phyloP scores from a whole-genome alignment of 2,888 invertebrate species.

The Lepidocyrtoides sp. region DNA sequence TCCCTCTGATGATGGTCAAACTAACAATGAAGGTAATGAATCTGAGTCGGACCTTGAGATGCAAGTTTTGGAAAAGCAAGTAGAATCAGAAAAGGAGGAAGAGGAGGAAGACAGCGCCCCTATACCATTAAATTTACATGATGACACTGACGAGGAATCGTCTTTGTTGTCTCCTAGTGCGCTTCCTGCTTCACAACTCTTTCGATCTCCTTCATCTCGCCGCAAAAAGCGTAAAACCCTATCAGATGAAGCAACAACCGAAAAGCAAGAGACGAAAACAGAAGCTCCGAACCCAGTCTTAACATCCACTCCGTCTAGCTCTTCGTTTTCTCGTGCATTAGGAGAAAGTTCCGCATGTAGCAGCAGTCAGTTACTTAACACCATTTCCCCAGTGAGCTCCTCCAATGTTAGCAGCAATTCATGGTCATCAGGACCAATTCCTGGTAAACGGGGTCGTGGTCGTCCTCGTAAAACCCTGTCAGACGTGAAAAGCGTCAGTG shows the following conservation, averaged over 20 bases:
- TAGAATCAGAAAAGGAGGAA: constrained; percentile 38
- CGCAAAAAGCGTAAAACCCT: constrained; percentile 5
- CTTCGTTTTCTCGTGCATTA: neutral
- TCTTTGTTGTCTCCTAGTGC: constrained; percentile 58
- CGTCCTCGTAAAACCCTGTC: constrained; percentile 63
- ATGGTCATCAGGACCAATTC: neutral
- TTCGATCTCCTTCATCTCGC: constrained; percentile 35
- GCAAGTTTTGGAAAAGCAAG: constrained; percentile 71
- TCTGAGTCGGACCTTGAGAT: constrained; percentile 41
- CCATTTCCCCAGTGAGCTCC: neutral
- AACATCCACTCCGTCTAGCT: neutral
- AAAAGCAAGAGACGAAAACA: neutral
- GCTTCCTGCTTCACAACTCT: constrained; percentile 52
- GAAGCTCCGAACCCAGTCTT: neutral
- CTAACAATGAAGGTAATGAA: neutral
- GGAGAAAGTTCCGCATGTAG: neutral
- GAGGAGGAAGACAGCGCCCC: neutral
- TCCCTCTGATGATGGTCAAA: neutral
- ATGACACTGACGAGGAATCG: constrained; percentile 67
- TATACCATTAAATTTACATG: neutral
- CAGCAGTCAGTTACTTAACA: neutral
- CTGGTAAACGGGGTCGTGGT: constrained; percentile 63
- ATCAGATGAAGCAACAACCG: neutral
- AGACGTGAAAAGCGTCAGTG: constrained; percentile 63
- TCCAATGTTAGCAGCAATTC: neutral